Conservation (phyloP, 2,888 invertebrate species). For the Salticus scenicus region DNA sequence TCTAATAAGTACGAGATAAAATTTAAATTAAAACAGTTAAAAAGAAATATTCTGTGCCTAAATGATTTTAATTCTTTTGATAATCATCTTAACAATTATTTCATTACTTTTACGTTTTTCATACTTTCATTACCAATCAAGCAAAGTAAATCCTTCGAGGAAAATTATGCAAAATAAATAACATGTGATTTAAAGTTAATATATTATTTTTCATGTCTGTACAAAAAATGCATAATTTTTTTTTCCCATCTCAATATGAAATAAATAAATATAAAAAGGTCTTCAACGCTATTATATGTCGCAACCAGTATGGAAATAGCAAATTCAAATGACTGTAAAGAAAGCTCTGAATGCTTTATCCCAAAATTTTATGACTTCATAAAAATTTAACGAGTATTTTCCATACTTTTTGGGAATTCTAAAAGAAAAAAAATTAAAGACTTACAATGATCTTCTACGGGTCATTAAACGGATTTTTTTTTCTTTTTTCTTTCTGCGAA, state of each 20-base stretch:
- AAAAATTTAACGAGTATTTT: constrained; percentile 14
- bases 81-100: too few species aligned
- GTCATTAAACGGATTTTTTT: neutral
- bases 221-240: too few species aligned
- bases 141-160: neutral
- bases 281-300: neutral
- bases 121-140: too few species aligned
- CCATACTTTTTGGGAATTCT: neutral
- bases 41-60: too few species aligned
- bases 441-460: constrained; percentile 6
- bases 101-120: too few species aligned
- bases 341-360: neutral
- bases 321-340: neutral
- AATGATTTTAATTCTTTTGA: too few species aligned
- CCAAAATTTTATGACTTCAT: constrained; percentile 13
- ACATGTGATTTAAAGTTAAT: neutral
- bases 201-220: too few species aligned
- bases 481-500: neutral
- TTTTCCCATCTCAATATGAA: neutral
- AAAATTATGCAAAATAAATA: neutral
- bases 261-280: neutral
- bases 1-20: too few species aligned
- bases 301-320: neutral
- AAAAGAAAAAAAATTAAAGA: neutral
- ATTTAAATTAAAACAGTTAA: too few species aligned